Evolutionary conservation across 2,113 vertebrate genomes (phyloP).

Genomic region (Psittacara wagleri): DNA sequence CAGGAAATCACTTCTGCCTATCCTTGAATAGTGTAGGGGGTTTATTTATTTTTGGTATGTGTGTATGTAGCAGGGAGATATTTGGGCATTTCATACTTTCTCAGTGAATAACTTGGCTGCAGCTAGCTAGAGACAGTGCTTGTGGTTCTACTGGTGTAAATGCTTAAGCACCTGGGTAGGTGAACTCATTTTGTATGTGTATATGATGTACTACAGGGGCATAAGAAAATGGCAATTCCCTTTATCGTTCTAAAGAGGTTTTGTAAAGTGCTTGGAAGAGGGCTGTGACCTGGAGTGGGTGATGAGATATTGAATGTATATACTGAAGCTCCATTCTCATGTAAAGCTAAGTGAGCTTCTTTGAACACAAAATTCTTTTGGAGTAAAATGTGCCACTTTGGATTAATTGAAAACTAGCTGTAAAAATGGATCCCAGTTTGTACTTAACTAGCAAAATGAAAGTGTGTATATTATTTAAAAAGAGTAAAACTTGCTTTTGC

Average conservation of each 20-base stretch:
- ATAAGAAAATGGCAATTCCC: background rate
- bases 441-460: background rate
- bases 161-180: background rate
- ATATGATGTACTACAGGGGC: background rate
- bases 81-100: background rate
- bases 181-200: background rate
- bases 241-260: background rate
- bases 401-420: background rate
- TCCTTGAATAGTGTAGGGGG: background rate
- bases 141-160: background rate
- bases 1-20: background rate
- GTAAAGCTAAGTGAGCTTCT: background rate
- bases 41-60: background rate
- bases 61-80: background rate
- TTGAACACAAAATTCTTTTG: background rate
- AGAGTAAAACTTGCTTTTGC: background rate
- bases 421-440: background rate
- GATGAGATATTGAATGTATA: background rate
- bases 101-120: background rate
- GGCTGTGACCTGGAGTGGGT: background rate
- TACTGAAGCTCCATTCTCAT: background rate
- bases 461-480: background rate
- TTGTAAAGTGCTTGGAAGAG: background rate
- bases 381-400: background rate
- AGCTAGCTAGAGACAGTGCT: background rate